Conservation (phyloP, 2,797 vertebrate genomes). For the Coilia nasus region DNA sequence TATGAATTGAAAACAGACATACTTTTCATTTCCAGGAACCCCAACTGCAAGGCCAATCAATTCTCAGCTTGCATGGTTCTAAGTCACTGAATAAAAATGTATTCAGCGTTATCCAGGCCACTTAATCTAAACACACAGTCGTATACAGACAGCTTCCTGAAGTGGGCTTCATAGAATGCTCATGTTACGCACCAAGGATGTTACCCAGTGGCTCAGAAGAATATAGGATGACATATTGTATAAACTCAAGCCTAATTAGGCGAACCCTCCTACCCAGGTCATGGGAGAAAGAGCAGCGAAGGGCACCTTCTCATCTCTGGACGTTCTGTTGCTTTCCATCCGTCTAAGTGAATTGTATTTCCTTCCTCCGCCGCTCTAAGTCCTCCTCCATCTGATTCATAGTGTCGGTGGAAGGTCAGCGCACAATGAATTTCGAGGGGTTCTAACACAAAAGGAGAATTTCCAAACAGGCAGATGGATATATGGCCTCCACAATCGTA, state of each 20-base stretch:
- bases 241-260: neutral
- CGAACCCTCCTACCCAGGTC: neutral
- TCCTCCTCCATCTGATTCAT: neutral
- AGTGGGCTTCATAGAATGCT: neutral
- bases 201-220: neutral
- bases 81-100: neutral
- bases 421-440: slow-evolving; percentile 5
- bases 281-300: neutral
- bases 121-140: neutral
- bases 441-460: neutral
- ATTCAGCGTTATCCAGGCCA: neutral
- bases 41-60: neutral
- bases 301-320: neutral
- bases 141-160: neutral
- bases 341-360: neutral
- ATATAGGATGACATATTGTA: neutral
- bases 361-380: neutral
- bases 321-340: neutral
- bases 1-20: neutral
- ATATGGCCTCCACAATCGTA: neutral
- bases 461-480: neutral
- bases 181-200: neutral
- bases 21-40: neutral
- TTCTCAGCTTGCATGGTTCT: neutral
- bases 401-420: neutral